phyloP scores from a whole-genome alignment of 1,140 invertebrate species.

The Tyrophagus putrescentiae region DNA sequence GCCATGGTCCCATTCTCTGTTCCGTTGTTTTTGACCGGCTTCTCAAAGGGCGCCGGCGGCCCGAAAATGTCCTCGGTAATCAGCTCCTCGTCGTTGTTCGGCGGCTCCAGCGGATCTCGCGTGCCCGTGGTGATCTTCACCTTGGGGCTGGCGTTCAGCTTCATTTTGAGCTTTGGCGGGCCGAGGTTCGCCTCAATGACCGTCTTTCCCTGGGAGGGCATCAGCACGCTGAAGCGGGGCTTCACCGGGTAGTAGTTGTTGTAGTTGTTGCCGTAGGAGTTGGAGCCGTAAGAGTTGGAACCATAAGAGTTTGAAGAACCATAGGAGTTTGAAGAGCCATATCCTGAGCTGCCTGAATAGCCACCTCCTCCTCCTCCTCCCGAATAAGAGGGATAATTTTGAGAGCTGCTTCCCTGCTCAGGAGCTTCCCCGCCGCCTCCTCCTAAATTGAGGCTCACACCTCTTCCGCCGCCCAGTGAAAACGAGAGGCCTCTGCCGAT shows the following conservation, averaged over 20 bases:
- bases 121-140: conserved; percentile 20
- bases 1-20: background rate
- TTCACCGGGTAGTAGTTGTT: conserved; percentile 3
- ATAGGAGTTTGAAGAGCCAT: background rate
- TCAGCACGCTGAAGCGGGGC: conserved; percentile 5
- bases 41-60: conserved; percentile 19
- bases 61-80: conserved; percentile 20
- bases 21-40: background rate
- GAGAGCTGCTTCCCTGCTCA: no score
- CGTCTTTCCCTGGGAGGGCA: conserved; percentile 15
- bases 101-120: conserved; percentile 19
- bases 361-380: background rate
- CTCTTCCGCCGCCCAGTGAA: background rate
- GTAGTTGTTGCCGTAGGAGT: background rate
- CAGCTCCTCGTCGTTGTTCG: conserved; percentile 1
- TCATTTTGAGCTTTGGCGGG: conserved; percentile 16
- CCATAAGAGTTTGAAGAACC: conserved; percentile 7
- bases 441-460: conserved; percentile 9
- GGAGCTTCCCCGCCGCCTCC: conserved; percentile 9
- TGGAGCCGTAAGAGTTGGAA: background rate
- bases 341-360: background rate
- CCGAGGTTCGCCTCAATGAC: conserved; percentile 9
- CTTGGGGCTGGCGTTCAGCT: conserved; percentile 17
- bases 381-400: background rate
- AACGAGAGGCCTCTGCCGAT: conserved; percentile 4